Evolutionary conservation across 2,113 vertebrate genomes (phyloP), one percentile per base, ranked within the genome.

Genomic region (Orcinus orca): DNA sequence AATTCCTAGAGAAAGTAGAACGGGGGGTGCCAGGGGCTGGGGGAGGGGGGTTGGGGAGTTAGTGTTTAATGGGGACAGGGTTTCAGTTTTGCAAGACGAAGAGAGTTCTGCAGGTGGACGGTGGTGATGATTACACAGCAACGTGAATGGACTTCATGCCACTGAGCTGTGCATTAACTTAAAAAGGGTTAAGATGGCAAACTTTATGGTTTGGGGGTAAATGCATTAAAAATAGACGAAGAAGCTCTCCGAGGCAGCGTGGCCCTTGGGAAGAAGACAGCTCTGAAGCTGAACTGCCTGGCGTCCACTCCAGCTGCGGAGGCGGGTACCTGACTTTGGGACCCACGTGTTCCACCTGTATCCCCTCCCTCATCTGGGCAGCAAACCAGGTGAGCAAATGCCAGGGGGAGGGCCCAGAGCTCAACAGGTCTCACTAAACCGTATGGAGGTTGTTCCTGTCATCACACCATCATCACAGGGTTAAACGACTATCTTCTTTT

Each of bases 311-410:
- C 1, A 0, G 36, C 44, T 2, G 36, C 36, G 41, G 38, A 23
- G 50, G 80, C 7, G 0, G 6, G 12, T 3, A 2, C 7, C 23
- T n/a, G 53, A n/a, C 36, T 41, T 6, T 5, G 2, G 2, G 36
- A 63, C 26, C 4, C 0, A 2, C 25, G 23, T 20, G 26, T 0
- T 6, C 71, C 3, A 5, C 29, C 44, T 11, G 23, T 41, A 1
- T 7, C 44, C 20, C 8, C 58, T 44, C 33, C 8, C 68, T 71
- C 63, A 17, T 3, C 15, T 0, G 3, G 0, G 38, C 2, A 8
- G 23, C 31, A 14, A 0, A 0, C 5, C 0, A 50, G 63, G 25
- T 2, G 21, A 26, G 53, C 6, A 31, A 14, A 15, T 1, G 11
- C 11, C 11, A 0, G 0, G 11, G 1, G 36, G 5, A 18, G 53